Base-by-base conservation (phyloP, 2,888 invertebrate species). In the Catocala nupta region DNA sequence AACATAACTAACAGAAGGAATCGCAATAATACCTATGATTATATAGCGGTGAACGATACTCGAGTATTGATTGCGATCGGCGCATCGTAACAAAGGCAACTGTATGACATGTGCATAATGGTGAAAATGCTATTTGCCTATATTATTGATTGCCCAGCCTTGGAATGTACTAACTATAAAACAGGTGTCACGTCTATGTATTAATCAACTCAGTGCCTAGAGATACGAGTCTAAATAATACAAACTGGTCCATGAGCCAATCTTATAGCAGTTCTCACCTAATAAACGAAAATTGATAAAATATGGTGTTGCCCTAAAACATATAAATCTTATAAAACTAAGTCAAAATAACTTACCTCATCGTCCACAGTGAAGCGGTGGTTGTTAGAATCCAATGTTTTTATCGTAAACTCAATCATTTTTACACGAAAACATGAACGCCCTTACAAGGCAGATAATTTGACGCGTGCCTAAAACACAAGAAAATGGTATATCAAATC, bases 341-440 rank as follows among this genome's bases (percentile, higher is more conserved):
- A 42, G 11, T 2, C 33, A 11, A 12, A 62, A 67, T 62, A 65
- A 95, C 97, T 96, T 95, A 98, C 98, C 94, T 97, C 97, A 95
- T 98, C 97, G 68, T 97, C 96, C 62, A 98, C 96, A 56, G 95
- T 95, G 89, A 98, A 98, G 52, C 95, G 94, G 88, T 98, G 97
- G 93, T 98, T 97, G 87, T 96, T 96, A 44, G 98, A 97, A 95
- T 98, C 98, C 85, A 98, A 95, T 67, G 98, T 98, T 93, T 98
- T 98, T 78, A 98, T 97, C 77, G 97, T 98, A 81, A 98, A 95
- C 81, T 97, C 96, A 94, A 98, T 97, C 96, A 96, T 96, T 84
- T 95, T 78, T 59, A 70, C 77, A 80, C 71, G 78, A 81, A 80
- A 79, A 82, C 80, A 81, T 80, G 70, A 73, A 80, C 80, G 75